Conservation (phyloP, 37 sponge, comb jelly and placozoan species). For the Spongilla lacustris region DNA sequence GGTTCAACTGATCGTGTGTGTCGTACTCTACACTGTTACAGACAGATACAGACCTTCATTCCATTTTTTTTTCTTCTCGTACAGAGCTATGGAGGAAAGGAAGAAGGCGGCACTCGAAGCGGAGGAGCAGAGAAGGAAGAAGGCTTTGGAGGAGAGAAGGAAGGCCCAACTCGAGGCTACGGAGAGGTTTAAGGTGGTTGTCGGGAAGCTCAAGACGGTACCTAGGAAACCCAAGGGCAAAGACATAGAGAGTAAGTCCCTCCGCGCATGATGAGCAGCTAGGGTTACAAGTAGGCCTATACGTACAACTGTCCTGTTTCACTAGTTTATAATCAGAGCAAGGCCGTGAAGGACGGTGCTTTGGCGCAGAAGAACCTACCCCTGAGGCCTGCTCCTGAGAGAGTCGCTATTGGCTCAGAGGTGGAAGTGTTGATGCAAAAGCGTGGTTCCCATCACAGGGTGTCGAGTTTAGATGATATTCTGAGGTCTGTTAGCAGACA, state of each 20-base stretch:
- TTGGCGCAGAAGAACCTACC: too few species aligned
- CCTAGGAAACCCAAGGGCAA: background rate
- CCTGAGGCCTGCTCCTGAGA: background rate
- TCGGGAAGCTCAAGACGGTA: slow-evolving; percentile 7
- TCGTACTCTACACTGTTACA: too few species aligned
- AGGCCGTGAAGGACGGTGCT: too few species aligned
- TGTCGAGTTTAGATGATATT: slow-evolving; percentile 47
- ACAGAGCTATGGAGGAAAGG: slow-evolving; percentile 72
- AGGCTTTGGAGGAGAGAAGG: slow-evolving; percentile 61
- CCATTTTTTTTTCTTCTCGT: too few species aligned
- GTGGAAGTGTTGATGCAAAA: slow-evolving; percentile 31
- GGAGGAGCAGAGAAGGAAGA: slow-evolving; percentile 75
- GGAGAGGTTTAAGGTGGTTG: slow-evolving; percentile 33
- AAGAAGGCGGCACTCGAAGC: slow-evolving; percentile 47
- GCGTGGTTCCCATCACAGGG: background rate
- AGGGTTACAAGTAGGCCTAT: too few species aligned
- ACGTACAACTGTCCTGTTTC: too few species aligned
- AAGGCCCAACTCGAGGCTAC: slow-evolving; percentile 61
- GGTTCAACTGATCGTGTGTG: too few species aligned
- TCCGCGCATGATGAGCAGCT: too few species aligned
- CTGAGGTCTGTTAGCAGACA: slow-evolving; percentile 18
- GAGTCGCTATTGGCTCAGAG: slow-evolving; percentile 41
- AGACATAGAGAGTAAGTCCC: too few species aligned
- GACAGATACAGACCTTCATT: too few species aligned
- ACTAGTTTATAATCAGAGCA: too few species aligned